Base-by-base conservation (phyloP, 2,888 invertebrate genomes). In the Drosophila seclusa region DNA sequence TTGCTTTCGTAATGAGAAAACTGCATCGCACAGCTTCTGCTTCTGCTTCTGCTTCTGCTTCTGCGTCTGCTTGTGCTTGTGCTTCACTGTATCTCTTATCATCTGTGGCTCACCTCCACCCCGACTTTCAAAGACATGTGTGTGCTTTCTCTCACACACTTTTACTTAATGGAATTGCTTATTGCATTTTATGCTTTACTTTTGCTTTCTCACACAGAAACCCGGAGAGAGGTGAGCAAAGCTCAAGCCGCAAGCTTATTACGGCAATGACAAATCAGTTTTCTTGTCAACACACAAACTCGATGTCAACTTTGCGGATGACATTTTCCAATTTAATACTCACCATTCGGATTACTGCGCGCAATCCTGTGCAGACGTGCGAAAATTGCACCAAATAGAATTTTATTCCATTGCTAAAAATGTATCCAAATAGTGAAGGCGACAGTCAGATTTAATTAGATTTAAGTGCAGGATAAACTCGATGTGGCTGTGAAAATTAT, bases 241-340 rank as follows among this genome's bases (percentile, higher is more conserved):
- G 21, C 42, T 6, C 21, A 42, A 21, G 84, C 89, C 76, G 78
- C 76, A 57, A 89, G 87, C 87, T 90, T 76, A 90, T 90, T 87
- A 90, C 85, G 50, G 69, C 74, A 60, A 90, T 87, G 87, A 87
- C 90, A 87, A 87, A 87, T 87, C 87, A 90, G 90, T 87, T 87
- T 87, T 89, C 84, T 69, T 87, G 90, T 90, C 87, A 87, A 89
- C 50, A 82, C 71, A 73, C 76, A 79, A 76, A 73, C 66, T 72
- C 42, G 69, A 74, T 80, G 89, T 86, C 89, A 84, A 90, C 68
- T 80, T 90, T 87, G 79, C 68, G 54, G 66, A 59, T 89, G 72
- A 74, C 87, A 81, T 83, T 90, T 85, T 85, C 87, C 85, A 90
- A 89, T 90, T 85, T 85, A 48, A 55, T 55, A 59, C 82, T 64